phyloP scores from a whole-genome alignment of 2,113 vertebrate species.

The Datnioides undecimradiatus region DNA sequence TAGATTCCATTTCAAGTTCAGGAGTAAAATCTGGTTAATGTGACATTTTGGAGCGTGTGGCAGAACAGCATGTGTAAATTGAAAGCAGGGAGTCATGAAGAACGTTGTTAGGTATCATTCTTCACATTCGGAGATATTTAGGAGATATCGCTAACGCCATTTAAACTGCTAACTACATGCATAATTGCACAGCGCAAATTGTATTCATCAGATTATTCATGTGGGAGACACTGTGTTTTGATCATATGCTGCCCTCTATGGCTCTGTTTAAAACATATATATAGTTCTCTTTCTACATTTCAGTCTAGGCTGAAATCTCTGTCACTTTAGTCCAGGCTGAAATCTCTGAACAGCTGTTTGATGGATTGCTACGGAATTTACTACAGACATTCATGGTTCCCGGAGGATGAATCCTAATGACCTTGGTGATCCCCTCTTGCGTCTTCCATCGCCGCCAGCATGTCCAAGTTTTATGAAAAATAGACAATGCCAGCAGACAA shows the following conservation, averaged over 20 bases:
- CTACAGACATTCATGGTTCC: no score
- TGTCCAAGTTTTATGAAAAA: background rate
- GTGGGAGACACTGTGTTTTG: background rate
- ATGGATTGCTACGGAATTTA: background rate
- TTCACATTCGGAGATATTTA: background rate
- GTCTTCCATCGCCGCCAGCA: background rate
- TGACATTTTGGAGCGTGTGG: background rate
- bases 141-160: background rate
- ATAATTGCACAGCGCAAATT: background rate
- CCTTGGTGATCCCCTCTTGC: background rate
- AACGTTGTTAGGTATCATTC: background rate
- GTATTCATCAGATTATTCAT: background rate
- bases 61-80: background rate
- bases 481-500: background rate
- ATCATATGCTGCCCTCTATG: background rate
- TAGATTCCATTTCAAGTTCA: conserved; percentile 4
- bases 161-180: background rate
- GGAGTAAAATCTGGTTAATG: background rate
- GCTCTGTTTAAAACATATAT: background rate
- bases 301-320: no score
- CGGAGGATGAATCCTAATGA: background rate
- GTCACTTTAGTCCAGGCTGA: background rate
- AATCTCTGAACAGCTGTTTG: background rate
- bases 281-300: no score
- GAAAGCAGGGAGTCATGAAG: conserved; percentile 21